A percentile compares a stretch with the other conserved stretches of the same genome.
Evolutionary conservation across 2,888 invertebrate genomes (phyloP).

Genomic region (Nemoura dubitans): DNA sequence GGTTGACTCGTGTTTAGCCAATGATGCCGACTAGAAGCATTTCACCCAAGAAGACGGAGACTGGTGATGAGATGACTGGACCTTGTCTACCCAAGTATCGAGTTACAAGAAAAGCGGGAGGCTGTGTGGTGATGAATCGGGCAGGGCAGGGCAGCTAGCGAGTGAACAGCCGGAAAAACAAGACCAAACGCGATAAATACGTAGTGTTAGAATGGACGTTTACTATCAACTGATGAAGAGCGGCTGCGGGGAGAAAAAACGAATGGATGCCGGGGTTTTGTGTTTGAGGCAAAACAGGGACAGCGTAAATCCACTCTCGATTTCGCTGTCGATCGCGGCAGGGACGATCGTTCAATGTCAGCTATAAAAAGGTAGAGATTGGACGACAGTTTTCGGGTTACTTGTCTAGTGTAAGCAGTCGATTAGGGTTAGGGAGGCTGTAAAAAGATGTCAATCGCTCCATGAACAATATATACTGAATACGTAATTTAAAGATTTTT

Average conservation of each 20-base stretch:
- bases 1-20: too few species aligned
- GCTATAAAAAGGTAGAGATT: background rate
- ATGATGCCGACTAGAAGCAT: background rate
- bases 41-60: background rate
- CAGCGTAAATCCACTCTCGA: background rate
- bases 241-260: background rate
- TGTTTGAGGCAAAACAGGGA: background rate
- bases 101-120: too few species aligned
- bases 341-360: background rate
- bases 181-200: background rate
- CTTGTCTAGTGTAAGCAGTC: background rate
- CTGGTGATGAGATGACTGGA: background rate
- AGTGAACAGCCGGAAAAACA: background rate
- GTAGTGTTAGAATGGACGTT: background rate
- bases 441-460: too few species aligned
- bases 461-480: too few species aligned
- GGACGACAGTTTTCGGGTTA: background rate
- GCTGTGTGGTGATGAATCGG: background rate
- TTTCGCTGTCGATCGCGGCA: background rate
- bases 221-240: background rate
- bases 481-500: too few species aligned
- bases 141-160: background rate
- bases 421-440: too few species aligned
- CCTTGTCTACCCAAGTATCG: background rate
- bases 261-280: background rate